Percentiles rank a stretch among this genome's conserved stretches.
These are phyloP conservation scores for Tetragonisca angustula DNA, from an alignment of 2,888 invertebrate species.

Conservation along the genomic window DNA sequence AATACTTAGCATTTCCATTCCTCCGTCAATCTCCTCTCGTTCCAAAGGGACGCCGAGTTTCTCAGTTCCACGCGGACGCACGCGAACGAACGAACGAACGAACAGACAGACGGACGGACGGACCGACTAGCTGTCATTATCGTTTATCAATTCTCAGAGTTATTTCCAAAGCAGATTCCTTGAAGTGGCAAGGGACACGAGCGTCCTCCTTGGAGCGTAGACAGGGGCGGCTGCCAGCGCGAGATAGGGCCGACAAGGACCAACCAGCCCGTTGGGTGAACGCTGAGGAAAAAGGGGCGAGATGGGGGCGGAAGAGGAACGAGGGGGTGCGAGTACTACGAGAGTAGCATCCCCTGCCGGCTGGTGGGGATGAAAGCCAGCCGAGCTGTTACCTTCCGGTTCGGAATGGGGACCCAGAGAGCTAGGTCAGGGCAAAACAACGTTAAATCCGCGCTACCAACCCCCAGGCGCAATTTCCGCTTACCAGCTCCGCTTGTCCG, in stretches of 20 bases:
- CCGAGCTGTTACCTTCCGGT: constrained; percentile 72
- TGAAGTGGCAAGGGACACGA: constrained; percentile 6
- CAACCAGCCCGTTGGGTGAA: constrained; percentile 22
- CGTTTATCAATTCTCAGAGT: constrained; percentile 41
- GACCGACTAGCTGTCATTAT: constrained; percentile 18
- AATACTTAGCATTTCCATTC: neutral
- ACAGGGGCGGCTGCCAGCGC: constrained; percentile 43
- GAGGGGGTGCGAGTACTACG: constrained; percentile 39
- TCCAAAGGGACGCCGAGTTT: neutral
- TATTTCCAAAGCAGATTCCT: constrained; percentile 27
- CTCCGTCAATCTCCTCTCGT: constrained; percentile 1
- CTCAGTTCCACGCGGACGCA: neutral
- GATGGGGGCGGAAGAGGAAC: neutral
- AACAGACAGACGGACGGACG: neutral
- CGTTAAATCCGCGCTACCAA: constrained; percentile 70
- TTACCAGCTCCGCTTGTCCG: constrained; percentile 49
- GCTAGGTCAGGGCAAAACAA: constrained; percentile 77
- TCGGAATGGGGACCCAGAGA: constrained; percentile 67
- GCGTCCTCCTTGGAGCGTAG: constrained; percentile 36
- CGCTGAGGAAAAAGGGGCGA: constrained; percentile 10
- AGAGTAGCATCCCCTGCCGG: constrained; percentile 36
- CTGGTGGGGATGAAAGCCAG: constrained; percentile 66
- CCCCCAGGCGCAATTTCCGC: constrained; percentile 71
- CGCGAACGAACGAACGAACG: neutral
- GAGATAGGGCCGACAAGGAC: constrained; percentile 58